Conservation (phyloP, 2,888 invertebrate genomes). For the Diaphora mendica region DNA sequence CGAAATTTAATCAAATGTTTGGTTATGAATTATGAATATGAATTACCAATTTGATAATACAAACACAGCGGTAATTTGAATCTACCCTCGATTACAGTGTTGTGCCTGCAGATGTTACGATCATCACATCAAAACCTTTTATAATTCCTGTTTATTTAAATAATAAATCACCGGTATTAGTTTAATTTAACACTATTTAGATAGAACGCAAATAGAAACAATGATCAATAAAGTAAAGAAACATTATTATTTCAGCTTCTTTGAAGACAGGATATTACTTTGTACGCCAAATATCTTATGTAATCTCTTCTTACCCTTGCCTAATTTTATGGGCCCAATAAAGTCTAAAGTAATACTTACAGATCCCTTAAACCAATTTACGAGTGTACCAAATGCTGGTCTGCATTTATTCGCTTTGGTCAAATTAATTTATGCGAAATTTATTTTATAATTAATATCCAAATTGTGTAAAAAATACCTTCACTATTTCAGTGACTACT, state of each 20-base stretch:
- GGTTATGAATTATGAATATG: no score
- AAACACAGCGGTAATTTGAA: no score
- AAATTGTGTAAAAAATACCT: neutral
- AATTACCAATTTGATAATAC: no score
- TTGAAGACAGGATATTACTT: constrained; percentile 22
- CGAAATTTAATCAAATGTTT: neutral
- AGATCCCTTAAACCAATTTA: constrained; percentile 45
- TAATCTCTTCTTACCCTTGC: constrained; percentile 38
- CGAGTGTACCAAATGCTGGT: constrained; percentile 23
- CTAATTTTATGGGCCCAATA: constrained; percentile 44
- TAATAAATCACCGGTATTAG: neutral
- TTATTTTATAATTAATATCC: neutral
- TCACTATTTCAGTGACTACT: neutral
- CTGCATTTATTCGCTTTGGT: constrained; percentile 30
- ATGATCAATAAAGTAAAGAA: neutral
- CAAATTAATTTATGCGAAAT: constrained; percentile 1
- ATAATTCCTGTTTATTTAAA: neutral
- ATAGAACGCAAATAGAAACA: no score
- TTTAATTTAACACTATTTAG: no score
- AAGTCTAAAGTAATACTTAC: constrained; percentile 34
- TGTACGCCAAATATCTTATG: constrained; percentile 26
- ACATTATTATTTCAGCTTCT: constrained; percentile 19
- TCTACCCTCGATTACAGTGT: no score
- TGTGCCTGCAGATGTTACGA: no score
- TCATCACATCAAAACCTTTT: no score